Evolutionary conservation across 2,888 invertebrate species (phyloP).

Genomic region (Criorhina ranunculi): DNA sequence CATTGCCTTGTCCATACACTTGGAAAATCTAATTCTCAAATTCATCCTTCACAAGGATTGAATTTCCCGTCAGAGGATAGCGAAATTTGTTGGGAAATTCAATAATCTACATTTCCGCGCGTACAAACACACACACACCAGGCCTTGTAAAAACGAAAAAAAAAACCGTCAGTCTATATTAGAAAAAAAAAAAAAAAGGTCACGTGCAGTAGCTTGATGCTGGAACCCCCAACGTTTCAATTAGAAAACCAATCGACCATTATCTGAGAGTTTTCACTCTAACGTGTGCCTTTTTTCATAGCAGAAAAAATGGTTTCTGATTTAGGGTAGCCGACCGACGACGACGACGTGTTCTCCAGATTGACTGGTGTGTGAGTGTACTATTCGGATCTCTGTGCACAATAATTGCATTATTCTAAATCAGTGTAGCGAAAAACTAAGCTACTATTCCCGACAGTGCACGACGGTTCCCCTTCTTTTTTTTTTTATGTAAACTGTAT

Average conservation of each 20-base stretch:
- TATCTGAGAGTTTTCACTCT: constrained; percentile 41
- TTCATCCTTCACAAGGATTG: constrained; percentile 1
- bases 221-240: constrained; percentile 55
- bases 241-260: constrained; percentile 66
- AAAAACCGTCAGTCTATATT: constrained; percentile 1
- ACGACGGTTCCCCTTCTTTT: too few species aligned
- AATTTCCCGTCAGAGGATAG: neutral
- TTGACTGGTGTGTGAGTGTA: neutral
- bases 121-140: neutral
- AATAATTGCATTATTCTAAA: constrained; percentile 48
- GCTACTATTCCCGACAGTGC: constrained; percentile 2
- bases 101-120: constrained; percentile 49
- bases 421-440: constrained; percentile 56
- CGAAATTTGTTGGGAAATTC: constrained; percentile 36
- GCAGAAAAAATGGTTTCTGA: neutral
- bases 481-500: too few species aligned
- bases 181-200: constrained; percentile 57
- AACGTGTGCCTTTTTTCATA: constrained; percentile 40
- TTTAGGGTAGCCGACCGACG: neutral
- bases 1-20: constrained; percentile 14
- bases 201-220: constrained; percentile 59
- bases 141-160: neutral
- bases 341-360: neutral
- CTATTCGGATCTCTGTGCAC: constrained; percentile 11
- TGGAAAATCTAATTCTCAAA: constrained; percentile 41